phyloP scores from a whole-genome alignment of 2,888 invertebrate genomes.

The Leucozona laternaria region DNA sequence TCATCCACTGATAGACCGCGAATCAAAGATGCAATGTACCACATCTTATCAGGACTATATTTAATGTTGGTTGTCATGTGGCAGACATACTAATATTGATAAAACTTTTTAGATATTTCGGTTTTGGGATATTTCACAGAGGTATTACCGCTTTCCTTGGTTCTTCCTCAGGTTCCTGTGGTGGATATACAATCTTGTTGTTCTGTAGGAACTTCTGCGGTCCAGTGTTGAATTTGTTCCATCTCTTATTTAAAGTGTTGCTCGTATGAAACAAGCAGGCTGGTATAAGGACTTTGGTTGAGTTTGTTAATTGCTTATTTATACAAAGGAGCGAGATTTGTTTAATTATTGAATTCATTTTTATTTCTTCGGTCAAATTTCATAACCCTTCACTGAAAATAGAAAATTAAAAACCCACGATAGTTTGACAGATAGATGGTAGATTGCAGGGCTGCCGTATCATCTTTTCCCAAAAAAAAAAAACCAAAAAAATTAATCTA shows the following conservation, averaged over 20 bases:
- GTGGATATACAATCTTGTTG: conserved; percentile 92
- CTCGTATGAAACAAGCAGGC: conserved; percentile 79
- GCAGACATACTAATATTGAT: conserved; percentile 91
- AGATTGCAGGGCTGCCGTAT: conserved; percentile 42
- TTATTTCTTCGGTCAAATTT: conserved; percentile 45
- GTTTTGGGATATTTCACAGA: neutral
- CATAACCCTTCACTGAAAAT: conserved; percentile 53
- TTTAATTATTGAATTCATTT: conserved; percentile 73
- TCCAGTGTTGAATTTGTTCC: conserved; percentile 80
- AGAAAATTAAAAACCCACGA: conserved; percentile 31
- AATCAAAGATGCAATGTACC: conserved; percentile 94
- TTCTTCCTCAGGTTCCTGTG: conserved; percentile 90
- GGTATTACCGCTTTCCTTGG: conserved; percentile 91
- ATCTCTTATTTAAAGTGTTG: conserved; percentile 77
- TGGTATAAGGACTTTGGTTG: conserved; percentile 47
- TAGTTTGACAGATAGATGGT: conserved; percentile 38
- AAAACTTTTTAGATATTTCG: neutral
- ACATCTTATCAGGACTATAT: conserved; percentile 96
- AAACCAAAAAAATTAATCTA: too few species aligned
- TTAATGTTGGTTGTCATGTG: conserved; percentile 93
- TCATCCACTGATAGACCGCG: conserved; percentile 97
- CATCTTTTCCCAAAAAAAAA: neutral
- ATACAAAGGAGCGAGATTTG: conserved; percentile 47
- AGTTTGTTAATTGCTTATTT: conserved; percentile 40
- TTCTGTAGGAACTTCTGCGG: conserved; percentile 87